Base-by-base conservation (phyloP, 2,797 vertebrate species). In the Melanotaenia nigrans region DNA sequence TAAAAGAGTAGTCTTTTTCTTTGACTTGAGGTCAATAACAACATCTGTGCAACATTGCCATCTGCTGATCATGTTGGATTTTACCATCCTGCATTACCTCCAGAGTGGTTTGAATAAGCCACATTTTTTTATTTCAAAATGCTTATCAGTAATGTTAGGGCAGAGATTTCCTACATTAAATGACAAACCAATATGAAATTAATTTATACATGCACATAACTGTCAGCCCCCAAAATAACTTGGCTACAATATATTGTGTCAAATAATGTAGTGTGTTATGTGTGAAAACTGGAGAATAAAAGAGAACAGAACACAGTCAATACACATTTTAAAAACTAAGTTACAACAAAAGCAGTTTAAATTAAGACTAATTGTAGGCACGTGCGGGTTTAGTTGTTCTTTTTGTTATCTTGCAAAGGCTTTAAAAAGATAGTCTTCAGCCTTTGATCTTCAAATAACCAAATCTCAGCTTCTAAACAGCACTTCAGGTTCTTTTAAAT, bases 321-420 rank as follows among this genome's bases (percentile, higher is more conserved):
- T 82, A 51, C 9, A 71, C 69, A 71, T 61, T 33, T 60, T 16
- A 5, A 40, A 73, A 62, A 56, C 18, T 75, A 72, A 73, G 24
- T 74, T 20, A 84, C 78, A 68, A 71, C 56, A 85, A 47, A 54
- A 83, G 70, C 60, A 81, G 38, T 68, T 84, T 22, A 78, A 71
- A 89, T 89, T 12, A 63, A 67, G 58, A 78, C 63, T 59, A 83
- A 62, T 76, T 70, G 38, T 92, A 93, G 92, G 92, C 92, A 93
- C 91, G 92, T 92, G 92, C 91, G 76, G 90, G 90, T 89, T 79
- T 90, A 64, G 80, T 89, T 88, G 56, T 87, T 65, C 6, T 57
- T 10, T 7, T 51, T 55, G 45, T 81, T 75, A 78, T 82, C 79
- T 92, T 89, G 83, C 85, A 84, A 90, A 88, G 81, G 75, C 84